Percentiles rank a stretch among this genome's conserved stretches.
Evolutionary conservation across 2,797 vertebrate species (phyloP).

Genomic region (Lophius americanus): DNA sequence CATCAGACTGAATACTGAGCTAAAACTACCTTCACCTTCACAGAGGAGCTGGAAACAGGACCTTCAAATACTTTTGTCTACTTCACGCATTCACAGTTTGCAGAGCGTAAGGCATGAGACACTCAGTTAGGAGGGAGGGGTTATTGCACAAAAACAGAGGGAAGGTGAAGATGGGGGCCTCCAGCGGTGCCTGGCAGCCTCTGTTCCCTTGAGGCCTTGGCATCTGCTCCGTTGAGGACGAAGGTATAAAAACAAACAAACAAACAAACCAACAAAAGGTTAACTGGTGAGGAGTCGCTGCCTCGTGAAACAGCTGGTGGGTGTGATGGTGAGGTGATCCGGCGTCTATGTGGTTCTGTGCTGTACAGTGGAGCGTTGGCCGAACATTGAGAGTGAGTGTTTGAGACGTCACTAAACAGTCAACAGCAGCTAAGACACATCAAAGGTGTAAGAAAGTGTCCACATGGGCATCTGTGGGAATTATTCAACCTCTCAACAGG

Average conservation of each 20-base stretch:
- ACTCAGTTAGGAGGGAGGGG: conserved; percentile 37
- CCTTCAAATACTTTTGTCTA: conserved; percentile 13
- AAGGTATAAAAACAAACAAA: background rate
- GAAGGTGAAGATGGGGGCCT: conserved; percentile 15
- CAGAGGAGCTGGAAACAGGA: conserved; percentile 21
- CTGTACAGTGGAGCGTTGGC: conserved; percentile 23
- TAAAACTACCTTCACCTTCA: conserved; percentile 26
- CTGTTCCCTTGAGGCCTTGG: conserved; percentile 20
- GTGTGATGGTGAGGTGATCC: conserved; percentile 13
- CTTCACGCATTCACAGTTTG: conserved; percentile 68
- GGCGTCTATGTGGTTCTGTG: conserved; percentile 2
- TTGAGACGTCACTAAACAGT: conserved; percentile 26
- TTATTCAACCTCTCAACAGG: conserved; percentile 5
- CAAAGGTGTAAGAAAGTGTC: conserved; percentile 24
- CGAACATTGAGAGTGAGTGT: conserved; percentile 1
- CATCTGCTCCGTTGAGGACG: background rate
- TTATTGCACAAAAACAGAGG: conserved; percentile 66
- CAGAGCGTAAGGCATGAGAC: conserved; percentile 75
- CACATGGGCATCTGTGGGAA: conserved; percentile 1
- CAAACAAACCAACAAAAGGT: background rate
- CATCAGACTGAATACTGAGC: conserved; percentile 8
- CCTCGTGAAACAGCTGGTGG: conserved; percentile 34
- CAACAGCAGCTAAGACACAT: conserved; percentile 53
- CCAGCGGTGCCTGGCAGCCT: conserved; percentile 9
- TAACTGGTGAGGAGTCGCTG: conserved; percentile 8